Evolutionary conservation across 2,113 vertebrate species (phyloP).

Genomic region (Capra hircus): DNA sequence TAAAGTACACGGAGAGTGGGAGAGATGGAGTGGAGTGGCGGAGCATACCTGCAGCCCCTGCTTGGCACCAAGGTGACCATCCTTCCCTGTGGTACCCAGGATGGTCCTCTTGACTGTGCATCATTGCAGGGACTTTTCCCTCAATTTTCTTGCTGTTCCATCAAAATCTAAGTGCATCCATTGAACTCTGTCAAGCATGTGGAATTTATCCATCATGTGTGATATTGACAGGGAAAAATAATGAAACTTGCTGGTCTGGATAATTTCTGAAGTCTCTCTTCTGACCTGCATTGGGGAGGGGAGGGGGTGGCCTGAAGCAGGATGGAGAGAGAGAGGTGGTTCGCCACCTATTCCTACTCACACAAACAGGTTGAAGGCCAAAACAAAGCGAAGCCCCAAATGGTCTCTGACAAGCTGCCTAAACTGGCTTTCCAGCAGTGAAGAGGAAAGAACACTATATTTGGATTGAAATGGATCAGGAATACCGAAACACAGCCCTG

Average conservation of each 20-base stretch:
- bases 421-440: not conserved
- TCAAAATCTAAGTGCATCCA: not conserved
- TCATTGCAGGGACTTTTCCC: not conserved
- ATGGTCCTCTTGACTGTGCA: not conserved
- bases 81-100: too few relatives aligned
- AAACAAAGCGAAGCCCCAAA: not conserved
- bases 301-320: accelerated
- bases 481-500: not conserved
- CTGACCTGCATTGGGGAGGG: not conserved
- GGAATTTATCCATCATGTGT: not conserved
- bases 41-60: accelerated
- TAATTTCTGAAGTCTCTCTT: not conserved
- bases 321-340: not conserved
- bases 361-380: not conserved
- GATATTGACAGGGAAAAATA: not conserved
- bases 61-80: accelerated
- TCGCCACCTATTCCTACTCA: not conserved
- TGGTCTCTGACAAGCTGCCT: not conserved
- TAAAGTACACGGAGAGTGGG: too few relatives aligned
- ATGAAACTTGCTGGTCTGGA: not conserved
- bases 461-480: not conserved
- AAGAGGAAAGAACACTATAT: accelerated
- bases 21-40: not conserved
- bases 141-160: not conserved
- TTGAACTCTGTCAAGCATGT: not conserved